phyloP scores from a whole-genome alignment of 2,113 vertebrate species.

The Emydocephalus ijimae region DNA sequence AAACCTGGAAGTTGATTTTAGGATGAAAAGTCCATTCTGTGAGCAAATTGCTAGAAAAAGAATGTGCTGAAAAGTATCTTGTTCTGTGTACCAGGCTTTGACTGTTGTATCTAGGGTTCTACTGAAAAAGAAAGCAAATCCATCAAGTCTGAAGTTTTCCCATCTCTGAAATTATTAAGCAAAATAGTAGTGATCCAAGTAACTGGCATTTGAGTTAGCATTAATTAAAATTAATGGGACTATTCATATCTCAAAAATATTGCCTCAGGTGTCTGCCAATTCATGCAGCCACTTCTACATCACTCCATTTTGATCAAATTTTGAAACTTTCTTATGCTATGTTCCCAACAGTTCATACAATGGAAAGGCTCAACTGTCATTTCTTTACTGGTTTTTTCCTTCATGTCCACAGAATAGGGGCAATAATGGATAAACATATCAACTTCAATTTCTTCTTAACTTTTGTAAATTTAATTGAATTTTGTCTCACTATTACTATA shows the following conservation, averaged over 20 bases:
- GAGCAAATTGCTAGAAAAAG: neutral
- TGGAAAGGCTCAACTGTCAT: neutral
- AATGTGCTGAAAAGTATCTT: neutral
- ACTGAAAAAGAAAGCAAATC: neutral
- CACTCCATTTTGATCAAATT: constrained; percentile 17
- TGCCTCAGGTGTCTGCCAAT: constrained; percentile 21
- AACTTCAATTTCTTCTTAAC: neutral
- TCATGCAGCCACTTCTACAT: constrained; percentile 18
- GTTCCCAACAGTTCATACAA: neutral
- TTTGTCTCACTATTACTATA: neutral
- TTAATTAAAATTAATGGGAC: constrained; percentile 28
- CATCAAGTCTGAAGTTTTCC: neutral
- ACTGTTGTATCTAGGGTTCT: neutral
- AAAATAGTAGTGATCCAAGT: neutral
- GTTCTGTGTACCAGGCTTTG: neutral
- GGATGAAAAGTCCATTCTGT: neutral
- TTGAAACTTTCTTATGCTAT: neutral
- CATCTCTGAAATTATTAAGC: constrained; percentile 3
- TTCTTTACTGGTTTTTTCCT: neutral
- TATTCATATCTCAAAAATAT: constrained; percentile 24
- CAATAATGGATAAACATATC: neutral
- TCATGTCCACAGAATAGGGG: neutral
- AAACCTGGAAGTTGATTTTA: neutral
- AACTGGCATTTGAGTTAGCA: constrained; percentile 2
- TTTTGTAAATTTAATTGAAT: neutral